phyloP scores from a whole-genome alignment of 2,113 vertebrate species.

The Anthoscopus minutus region DNA sequence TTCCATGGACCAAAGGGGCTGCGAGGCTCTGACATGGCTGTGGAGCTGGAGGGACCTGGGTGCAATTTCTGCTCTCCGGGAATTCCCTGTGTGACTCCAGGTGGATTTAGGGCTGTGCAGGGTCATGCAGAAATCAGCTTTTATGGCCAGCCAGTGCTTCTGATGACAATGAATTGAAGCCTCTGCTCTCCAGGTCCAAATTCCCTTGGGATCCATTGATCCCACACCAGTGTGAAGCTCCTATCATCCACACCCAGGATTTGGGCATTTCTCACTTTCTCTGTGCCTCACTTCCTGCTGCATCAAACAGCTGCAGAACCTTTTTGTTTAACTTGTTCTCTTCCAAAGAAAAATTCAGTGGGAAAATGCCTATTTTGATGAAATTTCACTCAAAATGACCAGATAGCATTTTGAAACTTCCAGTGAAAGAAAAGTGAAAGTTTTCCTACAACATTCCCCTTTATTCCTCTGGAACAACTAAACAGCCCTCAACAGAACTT shows the following conservation, averaged over 20 bases:
- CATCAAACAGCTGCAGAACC: not conserved
- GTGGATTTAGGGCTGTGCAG: not conserved
- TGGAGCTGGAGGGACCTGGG: not conserved
- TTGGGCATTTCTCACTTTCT: not conserved
- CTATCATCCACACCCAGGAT: not conserved
- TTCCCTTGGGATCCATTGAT: not conserved
- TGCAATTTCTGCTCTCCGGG: not conserved
- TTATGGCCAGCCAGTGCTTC: not conserved
- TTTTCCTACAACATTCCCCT: not conserved
- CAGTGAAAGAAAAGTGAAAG: not conserved
- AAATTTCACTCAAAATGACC: not conserved
- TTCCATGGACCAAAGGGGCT: not conserved
- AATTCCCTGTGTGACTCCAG: too few relatives aligned
- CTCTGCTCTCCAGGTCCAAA: not conserved
- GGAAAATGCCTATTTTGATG: not conserved
- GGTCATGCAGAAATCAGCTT: not conserved
- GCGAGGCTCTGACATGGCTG: not conserved
- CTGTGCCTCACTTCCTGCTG: not conserved
- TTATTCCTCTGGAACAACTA: not conserved
- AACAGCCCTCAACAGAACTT: not conserved
- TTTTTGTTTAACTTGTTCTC: not conserved
- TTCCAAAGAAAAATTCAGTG: not conserved
- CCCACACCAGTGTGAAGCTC: fast-evolving
- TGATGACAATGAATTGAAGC: not conserved
- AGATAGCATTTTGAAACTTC: not conserved